Evolutionary conservation across 2,797 vertebrate species (phyloP), one percentile per base, ranked within the genome.

Genomic region (Sebastes steindachneri): DNA sequence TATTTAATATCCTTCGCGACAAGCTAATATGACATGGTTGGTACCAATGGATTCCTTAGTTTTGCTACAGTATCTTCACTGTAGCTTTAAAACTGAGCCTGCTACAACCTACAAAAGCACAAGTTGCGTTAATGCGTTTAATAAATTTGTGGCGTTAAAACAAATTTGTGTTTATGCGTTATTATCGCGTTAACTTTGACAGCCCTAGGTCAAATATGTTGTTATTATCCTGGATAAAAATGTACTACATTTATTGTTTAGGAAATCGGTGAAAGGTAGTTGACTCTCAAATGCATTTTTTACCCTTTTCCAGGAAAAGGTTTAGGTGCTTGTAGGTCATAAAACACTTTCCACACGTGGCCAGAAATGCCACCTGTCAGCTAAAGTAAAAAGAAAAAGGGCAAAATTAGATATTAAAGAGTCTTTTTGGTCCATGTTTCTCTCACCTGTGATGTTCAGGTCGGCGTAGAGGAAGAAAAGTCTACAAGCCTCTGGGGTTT

Each of bases 331-430:
- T 37, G 23, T 60, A 53, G 57, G 75, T 55, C 35, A 54, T 37
- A 23, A 75, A 78, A 73, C 64, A 68, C 26, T n/a, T 63, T 29
- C 11, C 17, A 59, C 37, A 74, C 33, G 1, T 62, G 71, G 59
- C 0, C 0, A 11, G 21, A 89, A 91, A 89, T 84, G 80, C 81
- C 80, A 84, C 62, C 76, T 85, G 82, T 77, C 82, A 26, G 66
- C 79, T 65, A 59, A 8, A 26, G 35, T 4, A 6, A 9, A 53
- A 65, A 28, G 6, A 69, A 81, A 78, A 84, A 79, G 82, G 82
- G 62, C 75, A 85, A 67, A 76, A 75, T 28, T 15, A 54, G 37
- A 72, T 72, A 29, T 41, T 7, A 35, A 26, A 79, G 33, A 79
- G 45, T 48, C 45, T 53, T n/a, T 53, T 53, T 53, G n/a, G n/a